Conservation (phyloP, 2,888 invertebrate species). For the Calameuta filiformis region DNA sequence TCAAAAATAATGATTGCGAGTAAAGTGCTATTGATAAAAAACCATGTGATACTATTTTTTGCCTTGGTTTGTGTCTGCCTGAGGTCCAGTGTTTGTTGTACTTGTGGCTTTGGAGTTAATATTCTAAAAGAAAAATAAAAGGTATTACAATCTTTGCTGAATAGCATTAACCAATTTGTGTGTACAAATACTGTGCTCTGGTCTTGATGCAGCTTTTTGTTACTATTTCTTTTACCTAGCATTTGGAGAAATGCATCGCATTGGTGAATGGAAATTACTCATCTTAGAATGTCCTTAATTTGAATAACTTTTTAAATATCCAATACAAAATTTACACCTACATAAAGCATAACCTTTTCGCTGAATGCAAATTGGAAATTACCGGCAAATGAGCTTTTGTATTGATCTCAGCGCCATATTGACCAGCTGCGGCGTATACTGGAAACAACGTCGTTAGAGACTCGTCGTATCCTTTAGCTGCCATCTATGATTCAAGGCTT, state of each 20-base stretch:
- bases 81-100: conserved; percentile 70
- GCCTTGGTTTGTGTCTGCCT: conserved; percentile 69
- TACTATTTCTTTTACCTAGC: conserved; percentile 45
- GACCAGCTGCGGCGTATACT: no score
- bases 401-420: background rate
- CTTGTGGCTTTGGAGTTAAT: conserved; percentile 64
- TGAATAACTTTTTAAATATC: background rate
- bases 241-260: conserved; percentile 57
- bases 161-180: background rate
- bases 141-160: background rate
- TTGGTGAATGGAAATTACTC: conserved; percentile 56
- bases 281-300: conserved; percentile 27
- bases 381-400: background rate
- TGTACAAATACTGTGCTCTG: background rate
- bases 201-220: background rate
- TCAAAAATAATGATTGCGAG: conserved; percentile 71
- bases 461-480: background rate
- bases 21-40: conserved; percentile 69
- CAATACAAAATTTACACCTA: background rate
- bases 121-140: conserved; percentile 38
- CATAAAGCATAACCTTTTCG: background rate
- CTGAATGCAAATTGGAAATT: background rate
- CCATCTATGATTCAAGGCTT: background rate
- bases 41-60: conserved; percentile 71
- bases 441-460: no score